A percentile compares a stretch with the other conserved stretches of the same genome.
Evolutionary conservation across 2,797 vertebrate species (phyloP).

Genomic region (Danio choprae): DNA sequence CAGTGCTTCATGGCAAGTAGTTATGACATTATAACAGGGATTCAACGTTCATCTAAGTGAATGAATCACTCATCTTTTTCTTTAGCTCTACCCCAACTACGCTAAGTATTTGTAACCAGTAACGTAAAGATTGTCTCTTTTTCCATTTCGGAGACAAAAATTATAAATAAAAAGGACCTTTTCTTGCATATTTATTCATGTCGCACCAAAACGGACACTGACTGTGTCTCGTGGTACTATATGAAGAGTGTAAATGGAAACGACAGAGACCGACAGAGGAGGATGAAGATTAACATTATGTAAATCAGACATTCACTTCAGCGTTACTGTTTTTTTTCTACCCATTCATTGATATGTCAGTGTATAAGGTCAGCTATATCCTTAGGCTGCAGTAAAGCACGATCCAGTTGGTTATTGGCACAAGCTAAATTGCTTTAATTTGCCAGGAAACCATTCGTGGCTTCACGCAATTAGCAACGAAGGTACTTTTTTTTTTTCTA

Average conservation of each 20-base stretch:
- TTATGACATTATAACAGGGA: constrained; percentile 71
- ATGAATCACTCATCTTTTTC: constrained; percentile 57
- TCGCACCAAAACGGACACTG: constrained; percentile 67
- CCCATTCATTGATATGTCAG: constrained; percentile 36
- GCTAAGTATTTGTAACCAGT: constrained; percentile 40
- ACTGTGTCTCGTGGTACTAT: constrained; percentile 45
- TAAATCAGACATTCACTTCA: constrained; percentile 56
- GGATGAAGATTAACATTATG: constrained; percentile 46
- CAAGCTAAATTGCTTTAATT: constrained; percentile 51
- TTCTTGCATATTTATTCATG: constrained; percentile 66
- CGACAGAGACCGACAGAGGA: constrained; percentile 47
- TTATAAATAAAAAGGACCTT: constrained; percentile 26
- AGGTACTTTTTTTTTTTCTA: constrained; percentile 12
- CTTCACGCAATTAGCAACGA: constrained; percentile 12
- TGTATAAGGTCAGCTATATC: constrained; percentile 31
- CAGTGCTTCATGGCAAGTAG: constrained; percentile 79
- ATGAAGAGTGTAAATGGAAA: constrained; percentile 50
- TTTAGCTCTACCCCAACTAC: constrained; percentile 42
- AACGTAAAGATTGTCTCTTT: constrained; percentile 63
- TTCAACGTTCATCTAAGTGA: constrained; percentile 70
- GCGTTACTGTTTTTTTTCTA: constrained; percentile 30
- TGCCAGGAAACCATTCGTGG: constrained; percentile 26
- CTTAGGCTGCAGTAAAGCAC: constrained; percentile 45
- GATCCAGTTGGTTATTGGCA: constrained; percentile 42
- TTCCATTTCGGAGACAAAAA: constrained; percentile 58